Conservation (phyloP, 2,888 invertebrate species). For the Hecatera dysodea region DNA sequence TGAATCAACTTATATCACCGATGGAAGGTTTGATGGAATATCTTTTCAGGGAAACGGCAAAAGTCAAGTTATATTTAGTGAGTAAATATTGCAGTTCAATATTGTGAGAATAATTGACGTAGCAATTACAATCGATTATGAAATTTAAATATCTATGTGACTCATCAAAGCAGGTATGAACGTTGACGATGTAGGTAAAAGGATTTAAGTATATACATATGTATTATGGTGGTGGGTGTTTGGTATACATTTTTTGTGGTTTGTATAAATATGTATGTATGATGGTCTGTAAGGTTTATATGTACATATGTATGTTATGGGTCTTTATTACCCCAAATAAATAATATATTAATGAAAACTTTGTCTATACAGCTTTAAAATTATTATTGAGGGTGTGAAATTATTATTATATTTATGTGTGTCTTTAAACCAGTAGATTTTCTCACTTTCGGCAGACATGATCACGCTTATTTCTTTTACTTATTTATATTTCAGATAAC, state of each 20-base stretch:
- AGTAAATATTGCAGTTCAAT: constrained; percentile 13
- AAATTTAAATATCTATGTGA: neutral
- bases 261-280: too few relatives aligned
- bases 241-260: too few relatives aligned
- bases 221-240: too few relatives aligned
- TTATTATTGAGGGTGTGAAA: too few relatives aligned
- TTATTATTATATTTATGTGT: too few relatives aligned
- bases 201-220: too few relatives aligned
- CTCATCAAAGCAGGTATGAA: neutral
- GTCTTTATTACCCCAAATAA: too few relatives aligned
- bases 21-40: constrained; percentile 4
- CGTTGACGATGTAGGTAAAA: neutral
- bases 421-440: neutral
- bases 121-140: neutral
- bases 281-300: too few relatives aligned
- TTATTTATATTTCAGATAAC: constrained; percentile 14
- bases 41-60: constrained; percentile 22
- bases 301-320: too few relatives aligned
- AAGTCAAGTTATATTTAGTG: constrained; percentile 6
- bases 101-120: neutral
- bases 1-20: constrained; percentile 1
- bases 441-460: neutral
- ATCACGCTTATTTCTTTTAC: neutral
- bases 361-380: neutral
- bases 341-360: neutral